Conservation (phyloP, 37 sponge, comb jelly and placozoan species). For the Amphimedon queenslandica region DNA sequence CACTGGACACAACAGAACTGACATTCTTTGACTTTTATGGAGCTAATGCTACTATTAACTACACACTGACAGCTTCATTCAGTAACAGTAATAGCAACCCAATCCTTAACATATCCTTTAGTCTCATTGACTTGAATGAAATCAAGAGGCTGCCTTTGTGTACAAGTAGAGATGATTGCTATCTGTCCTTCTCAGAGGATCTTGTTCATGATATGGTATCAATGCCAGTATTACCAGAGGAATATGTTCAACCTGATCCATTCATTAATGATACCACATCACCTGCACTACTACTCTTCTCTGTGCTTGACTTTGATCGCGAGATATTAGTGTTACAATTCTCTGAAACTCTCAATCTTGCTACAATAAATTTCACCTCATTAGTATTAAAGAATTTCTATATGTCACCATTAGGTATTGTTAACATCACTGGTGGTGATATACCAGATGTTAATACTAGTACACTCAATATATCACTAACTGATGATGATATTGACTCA, state of each 20-base stretch:
- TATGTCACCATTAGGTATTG: conserved; percentile 28
- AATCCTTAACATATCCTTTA: conserved; percentile 40
- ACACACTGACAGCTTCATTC: conserved; percentile 56
- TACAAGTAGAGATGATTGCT: conserved; percentile 53
- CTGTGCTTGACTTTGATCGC: conserved; percentile 43
- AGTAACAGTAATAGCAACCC: conserved; percentile 44
- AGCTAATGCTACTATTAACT: conserved; percentile 5
- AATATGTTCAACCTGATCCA: conserved; percentile 3
- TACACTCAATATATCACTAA: conserved; percentile 41
- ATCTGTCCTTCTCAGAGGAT: conserved; percentile 63
- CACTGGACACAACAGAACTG: conserved; percentile 69
- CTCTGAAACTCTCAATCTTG: conserved; percentile 77
- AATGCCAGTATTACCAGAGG: conserved; percentile 32
- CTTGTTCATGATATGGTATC: conserved; percentile 73
- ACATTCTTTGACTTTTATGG: conserved; percentile 28
- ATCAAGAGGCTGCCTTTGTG: conserved; percentile 68
- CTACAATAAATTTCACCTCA: conserved; percentile 51
- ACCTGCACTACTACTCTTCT: conserved; percentile 50
- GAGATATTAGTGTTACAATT: conserved; percentile 58
- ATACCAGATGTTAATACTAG: conserved; percentile 41
- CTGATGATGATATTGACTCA: conserved; percentile 48
- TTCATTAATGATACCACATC: conserved; percentile 64
- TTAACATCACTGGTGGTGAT: conserved; percentile 48
- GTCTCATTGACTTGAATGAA: conserved; percentile 66
- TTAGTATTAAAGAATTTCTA: conserved; percentile 70